Evolutionary conservation across 2,113 vertebrate species (phyloP).

Genomic region (Neogale vison): DNA sequence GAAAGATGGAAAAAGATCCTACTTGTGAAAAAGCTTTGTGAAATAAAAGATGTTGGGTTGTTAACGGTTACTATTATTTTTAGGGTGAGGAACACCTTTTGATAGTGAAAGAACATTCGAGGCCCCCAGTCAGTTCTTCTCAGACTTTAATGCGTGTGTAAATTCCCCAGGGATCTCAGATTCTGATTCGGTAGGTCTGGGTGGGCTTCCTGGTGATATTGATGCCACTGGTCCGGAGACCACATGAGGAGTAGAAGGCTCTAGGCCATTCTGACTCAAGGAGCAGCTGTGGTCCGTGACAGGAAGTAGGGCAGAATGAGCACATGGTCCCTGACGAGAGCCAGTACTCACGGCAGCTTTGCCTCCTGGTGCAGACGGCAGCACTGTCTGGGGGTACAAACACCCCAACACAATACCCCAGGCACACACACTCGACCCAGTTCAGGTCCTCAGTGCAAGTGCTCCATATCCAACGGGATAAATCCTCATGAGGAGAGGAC

Average conservation of each 20-base stretch:
- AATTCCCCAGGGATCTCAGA: background rate
- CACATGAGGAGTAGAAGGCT: background rate
- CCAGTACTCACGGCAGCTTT: background rate
- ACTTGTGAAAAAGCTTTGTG: background rate
- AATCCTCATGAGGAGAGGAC: background rate
- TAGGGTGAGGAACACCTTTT: background rate
- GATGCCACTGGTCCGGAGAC: too few relatives aligned
- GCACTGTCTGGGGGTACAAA: background rate
- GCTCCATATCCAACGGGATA: background rate
- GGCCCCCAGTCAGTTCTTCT: background rate
- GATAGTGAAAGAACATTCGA: background rate
- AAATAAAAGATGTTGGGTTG: background rate
- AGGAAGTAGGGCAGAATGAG: background rate
- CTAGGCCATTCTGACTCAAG: background rate
- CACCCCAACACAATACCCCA: accelerated
- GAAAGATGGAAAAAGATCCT: background rate
- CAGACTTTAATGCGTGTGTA: too few relatives aligned
- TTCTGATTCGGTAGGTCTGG: background rate
- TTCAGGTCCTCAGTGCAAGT: background rate
- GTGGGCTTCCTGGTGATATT: background rate
- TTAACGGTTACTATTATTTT: background rate
- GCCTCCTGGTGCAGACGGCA: too few relatives aligned
- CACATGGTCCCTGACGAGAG: accelerated
- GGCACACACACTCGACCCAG: background rate
- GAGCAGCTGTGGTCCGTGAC: background rate